These are phyloP conservation scores for Heliconius hermathena DNA, from an alignment of 1,140 invertebrate genomes.

Conservation along the genomic window DNA sequence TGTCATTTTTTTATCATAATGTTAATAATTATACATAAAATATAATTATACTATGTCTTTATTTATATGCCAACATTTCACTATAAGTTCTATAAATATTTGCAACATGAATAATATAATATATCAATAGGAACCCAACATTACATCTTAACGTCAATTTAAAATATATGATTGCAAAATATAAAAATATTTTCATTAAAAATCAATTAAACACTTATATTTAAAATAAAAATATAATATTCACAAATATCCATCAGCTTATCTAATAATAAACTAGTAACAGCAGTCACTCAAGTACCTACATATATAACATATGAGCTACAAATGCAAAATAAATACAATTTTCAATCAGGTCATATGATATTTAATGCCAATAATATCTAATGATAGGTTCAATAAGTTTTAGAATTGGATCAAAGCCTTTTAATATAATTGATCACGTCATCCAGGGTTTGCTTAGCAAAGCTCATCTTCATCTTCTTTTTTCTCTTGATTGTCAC, in stretches of 20 bases:
- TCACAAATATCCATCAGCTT: background rate
- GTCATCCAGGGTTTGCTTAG: constrained; percentile 38
- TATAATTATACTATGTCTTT: background rate
- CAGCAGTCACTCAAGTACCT: background rate
- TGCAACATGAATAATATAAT: background rate
- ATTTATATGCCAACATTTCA: background rate
- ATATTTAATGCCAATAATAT: constrained; percentile 11
- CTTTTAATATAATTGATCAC: constrained; percentile 3
- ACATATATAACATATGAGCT: background rate
- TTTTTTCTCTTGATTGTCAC: constrained; percentile 34
- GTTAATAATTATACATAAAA: background rate
- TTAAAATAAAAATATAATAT: background rate
- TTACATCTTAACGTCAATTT: background rate
- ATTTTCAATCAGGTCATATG: background rate
- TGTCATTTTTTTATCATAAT: background rate
- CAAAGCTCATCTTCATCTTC: constrained; percentile 57
- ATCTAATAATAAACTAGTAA: constrained; percentile 3
- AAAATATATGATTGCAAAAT: background rate
- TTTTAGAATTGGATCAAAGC: constrained; percentile 13
- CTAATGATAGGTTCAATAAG: background rate
- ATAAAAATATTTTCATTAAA: background rate
- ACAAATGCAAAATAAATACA: constrained; percentile 15
- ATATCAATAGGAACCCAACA: background rate
- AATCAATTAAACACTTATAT: background rate
- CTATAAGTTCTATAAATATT: constrained; percentile 3